phyloP scores from a whole-genome alignment of 2,888 invertebrate genomes.

The Melanostoma scalare region DNA sequence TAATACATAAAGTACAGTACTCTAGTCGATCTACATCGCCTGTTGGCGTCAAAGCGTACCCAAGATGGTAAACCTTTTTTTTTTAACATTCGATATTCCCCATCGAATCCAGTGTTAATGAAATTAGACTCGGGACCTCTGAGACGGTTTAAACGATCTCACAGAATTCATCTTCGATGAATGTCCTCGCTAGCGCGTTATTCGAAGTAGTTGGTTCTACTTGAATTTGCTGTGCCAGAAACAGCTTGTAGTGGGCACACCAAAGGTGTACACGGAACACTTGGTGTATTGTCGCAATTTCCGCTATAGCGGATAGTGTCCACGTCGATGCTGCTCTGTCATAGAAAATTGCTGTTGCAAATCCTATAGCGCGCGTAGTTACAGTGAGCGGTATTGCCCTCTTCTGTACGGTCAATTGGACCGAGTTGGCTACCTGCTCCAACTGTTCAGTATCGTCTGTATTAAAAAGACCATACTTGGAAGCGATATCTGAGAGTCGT shows the following conservation, averaged over 20 bases:
- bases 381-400: too few relatives aligned
- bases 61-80: not conserved
- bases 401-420: too few relatives aligned
- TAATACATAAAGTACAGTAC: not conserved
- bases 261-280: constrained; percentile 26
- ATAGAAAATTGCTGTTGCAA: constrained; percentile 17
- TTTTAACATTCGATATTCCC: not conserved
- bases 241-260: constrained; percentile 10
- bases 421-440: not conserved
- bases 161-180: not conserved
- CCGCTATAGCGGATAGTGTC: constrained; percentile 9
- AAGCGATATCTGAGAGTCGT: not conserved
- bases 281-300: constrained; percentile 34
- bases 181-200: not conserved
- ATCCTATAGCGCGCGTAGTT: constrained; percentile 12
- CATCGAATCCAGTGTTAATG: not conserved
- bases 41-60: not conserved
- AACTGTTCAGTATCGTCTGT: not conserved
- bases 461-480: not conserved
- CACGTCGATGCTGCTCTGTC: constrained; percentile 19
- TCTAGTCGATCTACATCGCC: not conserved
- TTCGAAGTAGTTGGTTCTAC: not conserved
- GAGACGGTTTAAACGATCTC: not conserved
- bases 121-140: not conserved
- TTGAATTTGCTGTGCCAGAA: constrained; percentile 22